A percentile compares a stretch with the other conserved stretches of the same genome.
phyloP scores from a whole-genome alignment of 1,140 invertebrate genomes.

The Sitodiplosis mosellana region DNA sequence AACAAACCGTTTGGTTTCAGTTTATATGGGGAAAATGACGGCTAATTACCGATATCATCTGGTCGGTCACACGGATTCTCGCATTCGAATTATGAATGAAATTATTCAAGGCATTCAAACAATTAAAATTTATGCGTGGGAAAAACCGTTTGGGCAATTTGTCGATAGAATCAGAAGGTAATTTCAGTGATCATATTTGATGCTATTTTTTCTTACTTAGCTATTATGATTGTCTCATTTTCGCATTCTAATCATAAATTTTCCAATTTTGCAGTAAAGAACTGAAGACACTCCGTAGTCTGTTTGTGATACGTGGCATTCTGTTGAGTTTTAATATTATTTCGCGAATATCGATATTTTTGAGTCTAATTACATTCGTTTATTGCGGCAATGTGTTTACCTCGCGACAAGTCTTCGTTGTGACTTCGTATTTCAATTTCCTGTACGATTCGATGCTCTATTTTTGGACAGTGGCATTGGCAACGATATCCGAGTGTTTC shows the following conservation, averaged over 20 bases:
- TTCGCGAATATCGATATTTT: constrained; percentile 51
- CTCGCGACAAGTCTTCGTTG: constrained; percentile 50
- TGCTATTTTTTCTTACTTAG: no score
- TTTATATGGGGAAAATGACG: constrained; percentile 22
- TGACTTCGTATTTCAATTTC: constrained; percentile 48
- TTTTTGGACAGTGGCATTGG: constrained; percentile 42
- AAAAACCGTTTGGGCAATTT: constrained; percentile 45
- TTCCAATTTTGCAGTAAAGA: constrained; percentile 30
- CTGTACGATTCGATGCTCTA: constrained; percentile 44
- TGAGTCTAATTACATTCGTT: constrained; percentile 51
- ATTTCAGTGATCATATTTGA: constrained; percentile 4
- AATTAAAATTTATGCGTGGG: constrained; percentile 73
- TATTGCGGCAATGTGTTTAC: constrained; percentile 39
- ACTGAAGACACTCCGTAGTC: constrained; percentile 33
- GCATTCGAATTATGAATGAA: constrained; percentile 72
- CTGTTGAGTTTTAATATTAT: constrained; percentile 24
- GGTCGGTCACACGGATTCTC: constrained; percentile 53
- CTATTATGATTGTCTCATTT: no score
- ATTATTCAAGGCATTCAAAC: constrained; percentile 53
- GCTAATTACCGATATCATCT: constrained; percentile 37
- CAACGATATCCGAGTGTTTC: constrained; percentile 23
- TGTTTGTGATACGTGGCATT: constrained; percentile 1
- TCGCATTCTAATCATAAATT: neutral
- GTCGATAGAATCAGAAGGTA: constrained; percentile 40
- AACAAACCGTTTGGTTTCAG: neutral